Percentiles rank a stretch among this genome's conserved stretches.
These are phyloP conservation scores for Caenorhabditis becei DNA, from an alignment of 2,888 invertebrate species.

Conservation along the genomic window DNA sequence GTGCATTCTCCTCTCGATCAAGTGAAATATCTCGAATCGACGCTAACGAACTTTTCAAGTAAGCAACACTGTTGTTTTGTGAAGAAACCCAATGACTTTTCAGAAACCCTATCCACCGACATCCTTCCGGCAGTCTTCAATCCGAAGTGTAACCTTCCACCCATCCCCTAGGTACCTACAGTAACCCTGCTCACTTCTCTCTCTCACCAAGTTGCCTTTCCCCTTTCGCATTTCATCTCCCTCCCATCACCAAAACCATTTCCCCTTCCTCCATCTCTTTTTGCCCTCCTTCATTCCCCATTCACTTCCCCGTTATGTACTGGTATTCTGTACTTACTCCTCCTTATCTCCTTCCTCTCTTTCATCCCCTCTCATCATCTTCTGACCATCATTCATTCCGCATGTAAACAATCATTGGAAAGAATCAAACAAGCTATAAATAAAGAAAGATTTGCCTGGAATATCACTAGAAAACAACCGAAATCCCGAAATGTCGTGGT, in stretches of 20 bases:
- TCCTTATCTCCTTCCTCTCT: neutral
- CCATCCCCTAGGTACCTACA: neutral
- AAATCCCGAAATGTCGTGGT: neutral
- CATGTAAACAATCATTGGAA: neutral
- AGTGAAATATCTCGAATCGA: slow-evolving; percentile 78
- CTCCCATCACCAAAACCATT: neutral
- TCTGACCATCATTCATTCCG: neutral
- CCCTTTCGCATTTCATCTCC: slow-evolving; percentile 4
- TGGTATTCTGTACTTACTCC: slow-evolving; percentile 41
- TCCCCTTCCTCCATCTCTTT: slow-evolving; percentile 12
- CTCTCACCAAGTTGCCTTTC: slow-evolving; percentile 49
- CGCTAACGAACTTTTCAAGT: slow-evolving; percentile 74
- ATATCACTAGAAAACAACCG: neutral
- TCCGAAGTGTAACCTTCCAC: slow-evolving; percentile 65
- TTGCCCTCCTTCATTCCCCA: slow-evolving; percentile 12
- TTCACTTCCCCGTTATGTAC: slow-evolving; percentile 42
- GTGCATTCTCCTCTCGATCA: slow-evolving; percentile 73
- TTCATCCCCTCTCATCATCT: neutral
- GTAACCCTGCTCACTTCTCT: slow-evolving; percentile 4
- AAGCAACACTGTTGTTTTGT: slow-evolving; percentile 9
- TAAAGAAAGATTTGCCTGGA: slow-evolving; percentile 2
- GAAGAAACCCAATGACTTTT: slow-evolving; percentile 12
- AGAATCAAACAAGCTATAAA: neutral
- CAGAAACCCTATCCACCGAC: slow-evolving; percentile 62
- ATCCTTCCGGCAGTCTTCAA: slow-evolving; percentile 67